Conservation (phyloP, 2,888 invertebrate species). For the Cepaea hortensis region DNA sequence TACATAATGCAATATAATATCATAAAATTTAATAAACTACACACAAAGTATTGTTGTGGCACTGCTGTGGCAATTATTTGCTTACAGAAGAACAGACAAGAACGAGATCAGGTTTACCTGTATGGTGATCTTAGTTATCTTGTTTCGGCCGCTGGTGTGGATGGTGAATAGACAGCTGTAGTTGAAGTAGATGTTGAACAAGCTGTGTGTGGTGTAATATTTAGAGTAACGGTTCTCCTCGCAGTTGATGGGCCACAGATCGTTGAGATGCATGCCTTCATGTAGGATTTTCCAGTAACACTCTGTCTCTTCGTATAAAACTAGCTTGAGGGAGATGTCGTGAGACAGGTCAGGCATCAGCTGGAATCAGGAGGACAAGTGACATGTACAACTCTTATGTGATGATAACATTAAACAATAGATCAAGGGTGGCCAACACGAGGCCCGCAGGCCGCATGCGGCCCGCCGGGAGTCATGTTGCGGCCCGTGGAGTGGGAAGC, state of each 20-base stretch:
- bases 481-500: too few species aligned
- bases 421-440: too few species aligned
- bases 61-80: too few species aligned
- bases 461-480: too few species aligned
- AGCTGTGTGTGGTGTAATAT: slow-evolving; percentile 46
- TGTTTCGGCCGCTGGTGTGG: slow-evolving; percentile 46
- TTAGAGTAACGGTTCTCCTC: slow-evolving; percentile 43
- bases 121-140: slow-evolving; percentile 48
- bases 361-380: not conserved
- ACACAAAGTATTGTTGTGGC: too few species aligned
- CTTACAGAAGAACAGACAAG: too few species aligned
- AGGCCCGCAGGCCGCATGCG: too few species aligned
- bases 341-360: slow-evolving; percentile 42
- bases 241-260: slow-evolving; percentile 49
- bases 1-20: too few species aligned
- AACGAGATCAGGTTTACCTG: slow-evolving; percentile 21
- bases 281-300: slow-evolving; percentile 45
- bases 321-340: slow-evolving; percentile 45
- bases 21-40: too few species aligned
- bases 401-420: not conserved
- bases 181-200: slow-evolving; percentile 49
- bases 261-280: slow-evolving; percentile 41
- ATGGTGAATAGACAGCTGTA: slow-evolving; percentile 47
- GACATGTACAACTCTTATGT: not conserved
- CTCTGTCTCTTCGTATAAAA: slow-evolving; percentile 46